These are phyloP conservation scores for Onchidella celtica DNA, from an alignment of 2,888 invertebrate species.

Conservation along the genomic window DNA sequence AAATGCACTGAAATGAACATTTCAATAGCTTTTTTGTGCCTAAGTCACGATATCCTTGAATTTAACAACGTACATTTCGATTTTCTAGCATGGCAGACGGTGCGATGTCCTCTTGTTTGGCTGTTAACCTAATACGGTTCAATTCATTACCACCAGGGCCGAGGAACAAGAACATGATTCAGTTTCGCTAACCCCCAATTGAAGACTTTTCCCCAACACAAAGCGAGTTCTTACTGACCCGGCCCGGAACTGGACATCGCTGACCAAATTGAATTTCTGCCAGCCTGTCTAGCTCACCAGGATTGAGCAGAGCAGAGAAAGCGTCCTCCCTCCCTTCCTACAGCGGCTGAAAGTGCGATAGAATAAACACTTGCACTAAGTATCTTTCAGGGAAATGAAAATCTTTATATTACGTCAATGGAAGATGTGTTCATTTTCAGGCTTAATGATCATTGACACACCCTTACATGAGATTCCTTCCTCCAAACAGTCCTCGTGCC, in stretches of 20 bases:
- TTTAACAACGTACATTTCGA: neutral
- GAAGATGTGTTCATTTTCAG: neutral
- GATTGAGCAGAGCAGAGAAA: neutral
- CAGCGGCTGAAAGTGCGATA: neutral
- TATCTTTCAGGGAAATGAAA: too few relatives aligned
- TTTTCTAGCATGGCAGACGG: neutral
- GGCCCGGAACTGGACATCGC: neutral
- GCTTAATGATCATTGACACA: too few relatives aligned
- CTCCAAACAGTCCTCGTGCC: too few relatives aligned
- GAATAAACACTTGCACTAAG: neutral
- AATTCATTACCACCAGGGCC: neutral
- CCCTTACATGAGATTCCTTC: too few relatives aligned
- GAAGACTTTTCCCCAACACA: neutral
- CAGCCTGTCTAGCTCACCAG: neutral
- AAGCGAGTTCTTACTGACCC: neutral
- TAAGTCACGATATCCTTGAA: too few relatives aligned
- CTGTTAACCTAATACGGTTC: slow-evolving; percentile 10
- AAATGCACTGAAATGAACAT: too few relatives aligned
- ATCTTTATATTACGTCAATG: neutral
- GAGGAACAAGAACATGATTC: neutral
- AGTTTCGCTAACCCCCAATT: neutral
- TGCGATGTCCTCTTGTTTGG: neutral
- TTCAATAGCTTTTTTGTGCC: too few relatives aligned
- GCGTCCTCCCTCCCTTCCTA: too few relatives aligned
- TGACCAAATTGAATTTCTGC: neutral